Percentiles rank a stretch among this genome's conserved stretches.
phyloP scores from a whole-genome alignment of 2,888 invertebrate genomes.

The Tenthredo scrophulariae region DNA sequence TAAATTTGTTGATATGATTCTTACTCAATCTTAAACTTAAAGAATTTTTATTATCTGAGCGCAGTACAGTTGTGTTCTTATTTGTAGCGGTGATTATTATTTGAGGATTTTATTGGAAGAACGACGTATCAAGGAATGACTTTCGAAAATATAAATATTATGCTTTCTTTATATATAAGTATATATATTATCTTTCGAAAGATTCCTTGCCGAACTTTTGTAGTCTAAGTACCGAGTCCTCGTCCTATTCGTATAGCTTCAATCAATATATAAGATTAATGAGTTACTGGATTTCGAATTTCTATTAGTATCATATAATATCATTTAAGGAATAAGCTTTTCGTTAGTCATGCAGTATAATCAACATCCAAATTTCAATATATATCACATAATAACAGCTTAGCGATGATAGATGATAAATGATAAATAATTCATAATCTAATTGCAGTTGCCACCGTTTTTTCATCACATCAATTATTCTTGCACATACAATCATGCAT shows the following conservation, averaged over 20 bases:
- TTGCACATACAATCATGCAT: constrained; percentile 6
- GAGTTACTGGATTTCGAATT: neutral
- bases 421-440: neutral
- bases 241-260: neutral
- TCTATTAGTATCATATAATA: constrained; percentile 19
- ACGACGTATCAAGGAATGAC: constrained; percentile 29
- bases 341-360: constrained; percentile 2
- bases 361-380: constrained; percentile 1
- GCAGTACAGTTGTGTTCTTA: constrained; percentile 16
- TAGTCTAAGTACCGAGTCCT: constrained; percentile 15
- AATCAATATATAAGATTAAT: neutral
- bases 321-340: constrained; percentile 2
- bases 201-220: neutral
- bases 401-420: neutral
- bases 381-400: neutral
- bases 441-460: neutral
- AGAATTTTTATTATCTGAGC: neutral
- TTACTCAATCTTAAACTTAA: neutral
- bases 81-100: neutral
- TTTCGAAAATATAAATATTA: constrained; percentile 8
- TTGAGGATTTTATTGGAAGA: constrained; percentile 24
- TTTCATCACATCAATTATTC: neutral
- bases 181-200: neutral
- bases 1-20: constrained; percentile 39
- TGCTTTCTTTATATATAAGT: neutral